A percentile compares a stretch with the other conserved stretches of the same genome.
phyloP scores from a whole-genome alignment of 2,113 vertebrate genomes.

The Poeciliopsis prolifica region DNA sequence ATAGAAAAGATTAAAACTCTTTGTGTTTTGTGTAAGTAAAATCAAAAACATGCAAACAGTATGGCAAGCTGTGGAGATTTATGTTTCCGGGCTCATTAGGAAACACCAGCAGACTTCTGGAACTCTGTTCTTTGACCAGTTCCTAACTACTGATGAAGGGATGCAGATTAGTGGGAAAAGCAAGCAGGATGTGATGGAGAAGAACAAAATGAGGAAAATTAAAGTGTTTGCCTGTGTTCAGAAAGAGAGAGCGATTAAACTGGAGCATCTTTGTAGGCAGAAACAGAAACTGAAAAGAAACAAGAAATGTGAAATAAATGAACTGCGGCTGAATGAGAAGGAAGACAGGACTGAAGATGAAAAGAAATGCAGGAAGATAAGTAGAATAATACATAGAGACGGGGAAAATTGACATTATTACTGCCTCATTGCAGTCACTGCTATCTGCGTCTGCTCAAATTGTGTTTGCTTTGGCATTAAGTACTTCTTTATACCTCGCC shows the following conservation, averaged over 20 bases:
- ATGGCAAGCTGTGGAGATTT: neutral
- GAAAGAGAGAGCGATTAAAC: neutral
- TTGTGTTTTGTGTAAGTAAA: no score
- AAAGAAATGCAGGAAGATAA: constrained; percentile 17
- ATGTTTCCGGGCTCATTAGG: constrained; percentile 51
- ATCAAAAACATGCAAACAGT: no score
- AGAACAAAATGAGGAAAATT: constrained; percentile 1
- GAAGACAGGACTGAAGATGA: neutral
- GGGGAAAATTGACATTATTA: constrained; percentile 38
- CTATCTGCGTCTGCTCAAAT: constrained; percentile 33
- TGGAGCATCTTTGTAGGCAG: neutral
- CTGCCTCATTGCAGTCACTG: constrained; percentile 35
- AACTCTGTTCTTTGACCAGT: constrained; percentile 59
- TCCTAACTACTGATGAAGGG: constrained; percentile 44
- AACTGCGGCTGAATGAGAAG: neutral
- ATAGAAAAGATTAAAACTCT: no score
- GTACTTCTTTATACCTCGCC: constrained; percentile 29
- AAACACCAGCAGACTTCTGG: constrained; percentile 52
- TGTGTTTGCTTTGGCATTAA: constrained; percentile 53
- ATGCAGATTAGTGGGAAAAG: constrained; percentile 28
- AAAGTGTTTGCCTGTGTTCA: neutral
- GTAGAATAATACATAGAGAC: constrained; percentile 7
- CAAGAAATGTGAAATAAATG: neutral
- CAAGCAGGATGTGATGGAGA: constrained; percentile 26
- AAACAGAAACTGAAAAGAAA: neutral